Evolutionary conservation across 1,140 invertebrate species (phyloP).

Genomic region (Tribolium castaneum): DNA sequence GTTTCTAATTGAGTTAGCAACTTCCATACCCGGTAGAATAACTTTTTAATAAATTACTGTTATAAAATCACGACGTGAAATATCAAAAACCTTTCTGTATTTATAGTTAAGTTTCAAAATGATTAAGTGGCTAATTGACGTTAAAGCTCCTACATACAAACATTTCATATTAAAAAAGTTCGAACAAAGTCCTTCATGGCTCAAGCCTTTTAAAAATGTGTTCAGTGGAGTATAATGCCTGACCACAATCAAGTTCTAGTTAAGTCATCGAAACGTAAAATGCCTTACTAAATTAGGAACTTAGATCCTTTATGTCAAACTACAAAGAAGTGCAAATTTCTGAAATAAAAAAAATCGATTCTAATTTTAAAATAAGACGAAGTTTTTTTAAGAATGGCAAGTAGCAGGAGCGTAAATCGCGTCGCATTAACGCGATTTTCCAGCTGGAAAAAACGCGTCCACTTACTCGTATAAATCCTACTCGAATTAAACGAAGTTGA

Average conservation of each 20-base stretch:
- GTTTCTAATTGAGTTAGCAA: background rate
- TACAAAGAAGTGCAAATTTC: background rate
- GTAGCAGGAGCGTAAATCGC: too few relatives aligned
- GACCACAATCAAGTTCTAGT: background rate
- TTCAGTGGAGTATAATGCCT: background rate
- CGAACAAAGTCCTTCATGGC: too few relatives aligned
- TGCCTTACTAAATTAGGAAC: background rate
- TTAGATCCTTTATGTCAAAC: background rate
- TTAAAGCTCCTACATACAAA: background rate
- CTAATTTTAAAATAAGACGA: too few relatives aligned
- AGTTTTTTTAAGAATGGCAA: too few relatives aligned
- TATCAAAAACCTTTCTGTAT: background rate
- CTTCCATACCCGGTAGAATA: background rate
- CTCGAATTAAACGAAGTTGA: constrained; percentile 1
- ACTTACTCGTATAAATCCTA: background rate
- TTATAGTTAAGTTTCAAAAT: background rate
- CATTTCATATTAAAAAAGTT: background rate
- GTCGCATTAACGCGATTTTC: background rate
- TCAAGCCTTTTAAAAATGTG: background rate
- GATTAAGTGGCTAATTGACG: background rate
- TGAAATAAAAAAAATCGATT: too few relatives aligned
- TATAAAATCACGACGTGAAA: background rate
- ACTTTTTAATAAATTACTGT: background rate
- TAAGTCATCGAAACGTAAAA: background rate
- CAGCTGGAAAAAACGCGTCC: background rate